Base-by-base conservation (phyloP, 2,888 invertebrate species). In the Antheraea yamamai region DNA sequence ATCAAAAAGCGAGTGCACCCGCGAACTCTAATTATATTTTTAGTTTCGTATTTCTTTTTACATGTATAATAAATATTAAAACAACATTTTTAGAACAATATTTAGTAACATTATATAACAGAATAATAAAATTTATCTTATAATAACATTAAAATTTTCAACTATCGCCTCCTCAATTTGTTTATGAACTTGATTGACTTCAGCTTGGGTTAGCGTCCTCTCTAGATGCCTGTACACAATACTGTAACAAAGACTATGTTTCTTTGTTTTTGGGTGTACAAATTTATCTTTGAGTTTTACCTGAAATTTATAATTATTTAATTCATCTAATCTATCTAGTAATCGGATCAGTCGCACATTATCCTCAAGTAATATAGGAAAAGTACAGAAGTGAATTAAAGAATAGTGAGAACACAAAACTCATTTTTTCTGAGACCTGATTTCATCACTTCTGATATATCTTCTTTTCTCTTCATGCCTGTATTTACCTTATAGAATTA, bases 221-320 rank as follows among this genome's bases (percentile, higher is more conserved):
- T 99, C 98, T 96, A 99, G 96, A 87, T 99, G 98, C 74, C 99
- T 95, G 87, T 99, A 99, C 0, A 97, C 95, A 80, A 99, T 98
- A 81, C 97, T 96, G 89, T 98, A 99, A 88, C 98, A 98, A 76
- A 99, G 97, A 81, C 99, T 99, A 51, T 94, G 96, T 84, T 96
- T 96, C 71, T 97, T 96, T 7, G 96, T 97, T 92, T 98, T 98
- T 0, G 98, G 97, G 93, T 99, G 97, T 73, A 95, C 92, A 89
- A 98, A 99, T 83, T 97, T 96, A 90, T 99, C 99, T 74, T 98
- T 96, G 14, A 98, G 91, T 78, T 95, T 94, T 10, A 98, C 98
- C 96, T 97, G 91, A 68, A 77, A 77, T 52, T 47, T n/a, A 66
- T 23, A 73, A 72, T 58, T 52, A 73, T 51, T 1, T 20, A 52